phyloP scores from a whole-genome alignment of 1,140 invertebrate species.

The Bombus haemorrhoidalis region DNA sequence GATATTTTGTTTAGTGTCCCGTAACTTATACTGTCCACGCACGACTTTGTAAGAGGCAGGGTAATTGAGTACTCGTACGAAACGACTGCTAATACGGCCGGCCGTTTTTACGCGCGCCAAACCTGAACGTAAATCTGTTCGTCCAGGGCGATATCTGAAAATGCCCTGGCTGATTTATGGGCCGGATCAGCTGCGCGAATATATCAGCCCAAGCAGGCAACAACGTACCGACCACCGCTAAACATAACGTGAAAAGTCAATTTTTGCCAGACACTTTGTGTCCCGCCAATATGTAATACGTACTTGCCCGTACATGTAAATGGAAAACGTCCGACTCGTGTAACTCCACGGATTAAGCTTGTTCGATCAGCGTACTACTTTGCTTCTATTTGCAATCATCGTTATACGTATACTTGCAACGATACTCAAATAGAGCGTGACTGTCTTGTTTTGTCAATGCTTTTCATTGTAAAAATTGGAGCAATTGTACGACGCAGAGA shows the following conservation, averaged over 20 bases:
- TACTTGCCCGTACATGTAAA: too few relatives aligned
- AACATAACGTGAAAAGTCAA: neutral
- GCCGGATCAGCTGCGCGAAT: neutral
- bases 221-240: too few relatives aligned
- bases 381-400: neutral
- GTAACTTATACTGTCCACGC: conserved; percentile 50
- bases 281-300: neutral
- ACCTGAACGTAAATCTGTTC: conserved; percentile 45
- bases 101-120: conserved; percentile 28
- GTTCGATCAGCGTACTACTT: neutral
- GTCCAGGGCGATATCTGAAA: conserved; percentile 40
- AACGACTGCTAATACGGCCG: conserved; percentile 40
- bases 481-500: too few relatives aligned
- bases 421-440: neutral
- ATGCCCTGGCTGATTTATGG: conserved; percentile 19
- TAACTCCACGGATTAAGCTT: neutral
- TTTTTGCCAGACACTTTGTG: neutral
- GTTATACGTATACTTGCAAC: neutral
- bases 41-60: conserved; percentile 39
- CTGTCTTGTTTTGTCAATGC: neutral
- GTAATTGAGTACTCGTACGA: conserved; percentile 47
- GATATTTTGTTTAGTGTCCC: conserved; percentile 51
- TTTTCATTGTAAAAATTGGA: neutral
- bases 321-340: neutral
- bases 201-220: neutral